These are phyloP conservation scores for Hippoglossus hippoglossus DNA, from an alignment of 2,797 vertebrate genomes.

Conservation along the genomic window DNA sequence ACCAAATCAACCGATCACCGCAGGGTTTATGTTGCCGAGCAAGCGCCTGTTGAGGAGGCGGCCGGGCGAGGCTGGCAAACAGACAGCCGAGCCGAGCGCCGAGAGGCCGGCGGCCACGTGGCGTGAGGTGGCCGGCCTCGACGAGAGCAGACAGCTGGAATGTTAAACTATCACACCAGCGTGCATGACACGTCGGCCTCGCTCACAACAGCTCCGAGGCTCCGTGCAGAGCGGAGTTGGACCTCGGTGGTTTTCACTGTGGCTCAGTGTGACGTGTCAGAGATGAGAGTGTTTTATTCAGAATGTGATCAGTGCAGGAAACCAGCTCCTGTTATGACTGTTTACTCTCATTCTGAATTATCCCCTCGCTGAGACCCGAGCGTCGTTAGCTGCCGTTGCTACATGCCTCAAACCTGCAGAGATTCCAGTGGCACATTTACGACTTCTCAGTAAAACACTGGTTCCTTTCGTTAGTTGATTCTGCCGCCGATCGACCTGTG, in stretches of 20 bases:
- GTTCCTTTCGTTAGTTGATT: too few species aligned
- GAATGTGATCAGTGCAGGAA: too few species aligned
- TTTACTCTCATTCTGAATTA: too few species aligned
- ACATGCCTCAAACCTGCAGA: too few species aligned
- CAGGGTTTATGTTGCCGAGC: neutral
- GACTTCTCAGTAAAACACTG: too few species aligned
- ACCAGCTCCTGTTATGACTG: too few species aligned
- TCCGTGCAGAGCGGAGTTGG: neutral
- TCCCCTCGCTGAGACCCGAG: neutral
- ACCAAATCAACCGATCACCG: neutral
- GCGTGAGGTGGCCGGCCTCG: slow-evolving; percentile 51
- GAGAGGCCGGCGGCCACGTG: slow-evolving; percentile 41
- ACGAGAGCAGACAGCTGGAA: slow-evolving; percentile 66
- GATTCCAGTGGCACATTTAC: too few species aligned
- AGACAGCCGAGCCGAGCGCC: slow-evolving; percentile 36
- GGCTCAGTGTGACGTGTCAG: too few species aligned
- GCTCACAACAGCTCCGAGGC: slow-evolving; percentile 38
- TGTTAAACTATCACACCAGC: slow-evolving; percentile 55
- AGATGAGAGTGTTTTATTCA: too few species aligned
- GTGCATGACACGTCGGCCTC: slow-evolving; percentile 42
- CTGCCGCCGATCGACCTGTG: too few species aligned
- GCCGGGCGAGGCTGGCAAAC: slow-evolving; percentile 35
- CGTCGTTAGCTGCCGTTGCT: too few species aligned
- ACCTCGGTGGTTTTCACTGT: too few species aligned
- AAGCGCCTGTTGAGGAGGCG: neutral